Percentiles rank a stretch among this genome's conserved stretches.
Conservation (phyloP, 2,797 vertebrate species). For the Carduelis carduelis region DNA sequence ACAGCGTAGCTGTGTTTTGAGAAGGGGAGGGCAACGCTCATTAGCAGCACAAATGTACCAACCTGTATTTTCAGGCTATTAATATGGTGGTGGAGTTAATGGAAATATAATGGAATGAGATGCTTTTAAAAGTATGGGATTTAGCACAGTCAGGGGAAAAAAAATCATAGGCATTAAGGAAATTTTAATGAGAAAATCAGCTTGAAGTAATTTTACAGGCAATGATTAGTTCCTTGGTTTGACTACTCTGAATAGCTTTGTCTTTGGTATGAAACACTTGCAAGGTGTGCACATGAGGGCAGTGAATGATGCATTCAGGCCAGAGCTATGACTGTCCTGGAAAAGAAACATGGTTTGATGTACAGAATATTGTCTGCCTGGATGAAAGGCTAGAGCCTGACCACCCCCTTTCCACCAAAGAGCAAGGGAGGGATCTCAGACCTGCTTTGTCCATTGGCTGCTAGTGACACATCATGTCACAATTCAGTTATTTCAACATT, state of each 20-base stretch:
- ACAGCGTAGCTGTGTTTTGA: not conserved
- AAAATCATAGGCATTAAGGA: slow-evolving; percentile 34
- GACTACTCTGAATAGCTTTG: not conserved
- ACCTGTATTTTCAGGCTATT: slow-evolving; percentile 4
- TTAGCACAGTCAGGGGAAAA: not conserved
- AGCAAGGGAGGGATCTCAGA: accelerated
- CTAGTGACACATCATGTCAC: too few relatives aligned
- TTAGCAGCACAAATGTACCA: slow-evolving; percentile 10
- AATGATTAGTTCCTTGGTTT: slow-evolving; percentile 20
- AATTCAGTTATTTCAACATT: not conserved
- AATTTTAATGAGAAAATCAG: slow-evolving; percentile 63
- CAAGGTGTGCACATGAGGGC: not conserved
- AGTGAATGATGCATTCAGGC: not conserved
- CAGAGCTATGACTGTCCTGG: not conserved
- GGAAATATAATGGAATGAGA: slow-evolving; percentile 42
- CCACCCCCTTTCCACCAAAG: not conserved
- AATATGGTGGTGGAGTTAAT: slow-evolving; percentile 34
- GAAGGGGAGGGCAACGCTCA: not conserved
- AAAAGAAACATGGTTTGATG: not conserved
- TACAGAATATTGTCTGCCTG: not conserved
- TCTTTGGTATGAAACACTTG: not conserved
- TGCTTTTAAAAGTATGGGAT: slow-evolving; percentile 17
- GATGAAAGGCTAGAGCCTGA: not conserved
- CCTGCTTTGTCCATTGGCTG: not conserved
- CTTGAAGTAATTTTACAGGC: slow-evolving; percentile 49